Evolutionary conservation across 2,888 invertebrate genomes (phyloP), one percentile per base, ranked within the genome.

Genomic region (Trichopoda pennipes): DNA sequence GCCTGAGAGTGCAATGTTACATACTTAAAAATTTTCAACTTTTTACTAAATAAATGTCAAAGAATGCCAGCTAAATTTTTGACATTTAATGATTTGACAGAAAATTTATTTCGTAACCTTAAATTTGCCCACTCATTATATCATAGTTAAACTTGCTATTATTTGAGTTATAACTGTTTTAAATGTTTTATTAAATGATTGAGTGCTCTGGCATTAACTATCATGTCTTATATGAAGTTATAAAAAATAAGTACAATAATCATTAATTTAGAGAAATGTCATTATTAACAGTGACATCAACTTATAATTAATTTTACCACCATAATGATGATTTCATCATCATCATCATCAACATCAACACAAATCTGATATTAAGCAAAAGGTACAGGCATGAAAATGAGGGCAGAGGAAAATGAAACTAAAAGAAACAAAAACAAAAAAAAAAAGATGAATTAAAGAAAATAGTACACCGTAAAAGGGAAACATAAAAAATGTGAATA

Each of bases 301-400:
- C 78, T 60, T 61, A 51, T 42, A 72, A 79, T 76, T 75, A 72
- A 79, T 73, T 82, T 72, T 72, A 68, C 44, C 75, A 75, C 38
- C 72, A 78, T 56, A 66, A 21, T 28, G 75, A 79, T 82, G 82
- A 82, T 75, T 75, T 75, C 78, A 82, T 82, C 61, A 63, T n/a
- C 16, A 58, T 7, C 53, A 61, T 16, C 63, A 77, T 35, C 44
- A 16, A 28, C 53, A 44, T 42, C 17, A 32, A 53, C 35, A 53
- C 35, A 70, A 63, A 55, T 17, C 47, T 16, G 55, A 60, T 44
- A 44, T 6, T n/a, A 23, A 42, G 6, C 23, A 32, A 1, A 28
- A 2, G 28, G 6, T 6, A 28, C 28, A 66, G 14, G 53, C 32
- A 53, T 9, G 44, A n/a, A 47, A 64, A 35, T 21, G 23, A 64